Conservation (phyloP, 2,797 vertebrate species). For the Crax fasciolata region DNA sequence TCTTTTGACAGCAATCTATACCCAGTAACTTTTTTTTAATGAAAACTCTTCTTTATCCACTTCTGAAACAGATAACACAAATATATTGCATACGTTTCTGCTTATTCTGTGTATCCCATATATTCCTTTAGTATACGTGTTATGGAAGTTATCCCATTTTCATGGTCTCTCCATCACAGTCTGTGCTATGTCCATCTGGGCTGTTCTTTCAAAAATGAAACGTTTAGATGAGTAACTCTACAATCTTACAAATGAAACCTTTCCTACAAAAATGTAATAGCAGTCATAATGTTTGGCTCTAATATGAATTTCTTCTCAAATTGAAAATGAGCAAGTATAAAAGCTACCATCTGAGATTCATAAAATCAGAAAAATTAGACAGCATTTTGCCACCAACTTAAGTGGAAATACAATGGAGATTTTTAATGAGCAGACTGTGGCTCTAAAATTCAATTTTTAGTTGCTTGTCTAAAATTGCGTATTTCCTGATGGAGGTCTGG, state of each 20-base stretch:
- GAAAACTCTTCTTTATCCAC: not conserved
- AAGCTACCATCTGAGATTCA: not conserved
- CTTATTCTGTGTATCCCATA: not conserved
- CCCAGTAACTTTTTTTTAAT: not conserved
- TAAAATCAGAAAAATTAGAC: not conserved
- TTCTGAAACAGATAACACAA: not conserved
- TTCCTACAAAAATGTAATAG: not conserved
- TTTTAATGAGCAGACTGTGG: not conserved
- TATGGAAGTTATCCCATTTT: not conserved
- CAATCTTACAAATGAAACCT: not conserved
- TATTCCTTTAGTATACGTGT: not conserved
- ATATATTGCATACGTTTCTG: not conserved
- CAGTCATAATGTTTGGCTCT: not conserved
- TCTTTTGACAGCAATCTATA: not conserved
- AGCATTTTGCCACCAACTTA: not conserved
- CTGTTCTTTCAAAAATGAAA: not conserved
- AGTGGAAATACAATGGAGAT: not conserved
- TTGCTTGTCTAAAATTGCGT: not conserved
- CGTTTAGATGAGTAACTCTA: not conserved
- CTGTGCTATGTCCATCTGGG: not conserved
- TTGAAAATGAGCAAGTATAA: not conserved
- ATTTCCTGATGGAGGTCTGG: constrained; percentile 6
- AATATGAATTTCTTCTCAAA: not conserved
- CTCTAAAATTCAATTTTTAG: not conserved
- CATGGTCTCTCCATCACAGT: not conserved